Evolutionary conservation across 2,888 invertebrate genomes (phyloP), one percentile per base, ranked within the genome.

Genomic region (Drosophila mulleri): DNA sequence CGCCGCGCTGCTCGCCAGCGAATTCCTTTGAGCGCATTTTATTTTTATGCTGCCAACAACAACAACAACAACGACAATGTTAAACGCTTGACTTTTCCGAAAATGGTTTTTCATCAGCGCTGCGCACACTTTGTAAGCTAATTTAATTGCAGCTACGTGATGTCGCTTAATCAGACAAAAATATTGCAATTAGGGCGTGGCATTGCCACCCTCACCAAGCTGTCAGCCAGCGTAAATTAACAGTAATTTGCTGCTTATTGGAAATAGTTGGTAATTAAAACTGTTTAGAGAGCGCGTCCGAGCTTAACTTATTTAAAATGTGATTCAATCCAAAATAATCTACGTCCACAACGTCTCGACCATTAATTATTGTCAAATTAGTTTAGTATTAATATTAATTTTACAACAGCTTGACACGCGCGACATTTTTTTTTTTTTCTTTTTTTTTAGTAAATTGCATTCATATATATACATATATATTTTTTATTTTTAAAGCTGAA

Each of bases 121-220:
- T 48, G 11, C 57, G 65, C 66, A 47, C 82, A 81, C 78, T 80
- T 80, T 82, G 80, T 83, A 81, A 71, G 89, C 78, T 88, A 83
- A 83, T 89, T 83, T 83, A 83, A 83, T 83, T 89, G 85, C 76
- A 73, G 83, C 79, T 79, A 83, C 89, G 89, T 83, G 88, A 73
- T 72, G 80, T 75, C 80, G 89, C 72, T 72, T 75, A 80, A 79
- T 80, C 68, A 71, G 76, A 44, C 64, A 62, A 75, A 80, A 82
- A 80, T 78, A 78, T 78, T 78, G 67, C 78, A 77, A 78, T 77
- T 72, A 66, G 81, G 81, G 78, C 78, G 78, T 77, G 65, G 54
- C 54, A 29, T 16, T 12, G n/a, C 53, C 16, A 7, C 39, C 18
- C 26, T 16, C 11, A 3, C 44, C 26, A n/a, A 8, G 7, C 39